phyloP scores from a whole-genome alignment of 2,888 invertebrate genomes.

The Sicus ferrugineus region DNA sequence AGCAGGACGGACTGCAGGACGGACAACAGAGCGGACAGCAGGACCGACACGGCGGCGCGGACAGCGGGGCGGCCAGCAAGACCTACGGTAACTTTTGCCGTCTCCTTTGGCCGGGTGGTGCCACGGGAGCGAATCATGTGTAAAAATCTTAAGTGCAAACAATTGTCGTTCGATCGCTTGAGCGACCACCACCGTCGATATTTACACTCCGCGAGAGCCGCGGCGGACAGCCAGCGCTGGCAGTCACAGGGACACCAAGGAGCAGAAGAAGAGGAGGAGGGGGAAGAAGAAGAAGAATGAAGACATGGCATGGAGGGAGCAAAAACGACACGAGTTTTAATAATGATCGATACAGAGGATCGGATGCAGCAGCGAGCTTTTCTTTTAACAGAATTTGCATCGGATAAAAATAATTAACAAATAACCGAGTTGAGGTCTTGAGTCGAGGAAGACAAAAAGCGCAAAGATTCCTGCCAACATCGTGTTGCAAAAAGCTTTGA shows the following conservation, averaged over 20 bases:
- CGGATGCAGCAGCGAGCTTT: not conserved
- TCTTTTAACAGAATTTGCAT: not conserved
- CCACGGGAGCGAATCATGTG: conserved; percentile 61
- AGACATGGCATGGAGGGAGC: not conserved
- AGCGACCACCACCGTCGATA: conserved; percentile 33
- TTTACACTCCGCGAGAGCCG: conserved; percentile 10
- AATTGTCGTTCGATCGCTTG: conserved; percentile 49
- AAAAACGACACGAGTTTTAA: conserved; percentile 1
- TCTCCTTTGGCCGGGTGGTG: conserved; percentile 37
- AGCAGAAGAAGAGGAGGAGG: not conserved
- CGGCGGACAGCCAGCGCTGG: not conserved
- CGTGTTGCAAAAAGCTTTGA: not conserved
- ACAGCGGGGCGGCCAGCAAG: not conserved
- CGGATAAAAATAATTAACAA: conserved; percentile 13
- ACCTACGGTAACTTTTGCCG: conserved; percentile 10
- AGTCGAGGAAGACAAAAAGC: not conserved
- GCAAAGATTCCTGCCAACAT: not conserved
- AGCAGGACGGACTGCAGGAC: conserved; percentile 12
- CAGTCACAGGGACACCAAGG: not conserved
- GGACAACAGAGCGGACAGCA: conserved; percentile 8
- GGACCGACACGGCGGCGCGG: not conserved
- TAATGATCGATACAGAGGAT: conserved; percentile 3
- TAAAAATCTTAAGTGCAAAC: conserved; percentile 66
- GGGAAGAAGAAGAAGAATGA: not conserved
- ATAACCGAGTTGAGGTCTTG: not conserved